phyloP scores from a whole-genome alignment of 2,888 invertebrate species.

The Ochropleura leucogaster region DNA sequence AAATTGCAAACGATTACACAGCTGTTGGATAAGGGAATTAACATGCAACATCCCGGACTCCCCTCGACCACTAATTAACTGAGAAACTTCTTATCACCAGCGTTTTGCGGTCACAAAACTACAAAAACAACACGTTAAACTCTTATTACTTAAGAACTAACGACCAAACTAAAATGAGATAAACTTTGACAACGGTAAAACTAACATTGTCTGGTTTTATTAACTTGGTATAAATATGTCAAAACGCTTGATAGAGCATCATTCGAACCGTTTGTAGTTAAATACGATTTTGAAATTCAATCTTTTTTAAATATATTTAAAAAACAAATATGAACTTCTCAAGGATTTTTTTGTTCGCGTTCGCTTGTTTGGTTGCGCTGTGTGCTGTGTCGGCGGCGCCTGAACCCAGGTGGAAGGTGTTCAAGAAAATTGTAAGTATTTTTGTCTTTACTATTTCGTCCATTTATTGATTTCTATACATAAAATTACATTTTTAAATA shows the following conservation, averaged over 20 bases:
- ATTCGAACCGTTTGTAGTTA: constrained; percentile 44
- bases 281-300: constrained; percentile 10
- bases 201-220: constrained; percentile 28
- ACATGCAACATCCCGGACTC: constrained; percentile 47
- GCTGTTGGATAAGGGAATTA: constrained; percentile 54
- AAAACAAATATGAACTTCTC: constrained; percentile 73
- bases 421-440: constrained; percentile 72
- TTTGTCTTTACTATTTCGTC: no score
- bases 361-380: constrained; percentile 65
- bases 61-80: constrained; percentile 34
- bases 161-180: constrained; percentile 14
- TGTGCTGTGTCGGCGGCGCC: constrained; percentile 69
- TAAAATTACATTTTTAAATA: no score
- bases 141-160: constrained; percentile 6
- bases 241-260: constrained; percentile 43
- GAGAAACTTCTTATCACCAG: constrained; percentile 44
- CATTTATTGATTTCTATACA: no score
- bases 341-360: constrained; percentile 62
- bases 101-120: constrained; percentile 5
- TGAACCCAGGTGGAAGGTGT: constrained; percentile 73
- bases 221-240: constrained; percentile 50
- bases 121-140: neutral
- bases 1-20: constrained; percentile 17
- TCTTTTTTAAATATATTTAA: constrained; percentile 10
- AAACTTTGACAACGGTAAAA: constrained; percentile 12